Conservation (phyloP, 2,113 vertebrate species). For the Lycaon pictus region DNA sequence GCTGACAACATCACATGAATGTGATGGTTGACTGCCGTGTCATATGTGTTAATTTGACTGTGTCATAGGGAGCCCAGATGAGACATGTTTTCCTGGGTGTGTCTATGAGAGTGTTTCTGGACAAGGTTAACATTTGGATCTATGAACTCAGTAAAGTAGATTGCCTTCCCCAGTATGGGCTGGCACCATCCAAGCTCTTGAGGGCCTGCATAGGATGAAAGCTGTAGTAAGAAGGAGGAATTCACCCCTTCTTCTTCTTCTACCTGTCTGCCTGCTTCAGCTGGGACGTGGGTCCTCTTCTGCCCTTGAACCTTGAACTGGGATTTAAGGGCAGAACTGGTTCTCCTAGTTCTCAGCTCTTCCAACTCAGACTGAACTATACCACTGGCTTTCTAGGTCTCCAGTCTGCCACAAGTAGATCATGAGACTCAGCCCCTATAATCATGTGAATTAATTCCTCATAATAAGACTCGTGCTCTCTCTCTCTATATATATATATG, state of each 20-base stretch:
- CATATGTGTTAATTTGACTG: background rate
- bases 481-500: too few relatives aligned
- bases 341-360: background rate
- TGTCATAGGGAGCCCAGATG: background rate
- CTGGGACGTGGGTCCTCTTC: background rate
- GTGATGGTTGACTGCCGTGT: background rate
- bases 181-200: background rate
- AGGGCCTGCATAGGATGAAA: background rate
- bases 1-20: background rate
- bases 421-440: background rate
- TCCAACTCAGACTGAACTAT: background rate
- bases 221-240: background rate
- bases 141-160: background rate
- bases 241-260: background rate
- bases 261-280: background rate
- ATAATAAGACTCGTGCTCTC: background rate
- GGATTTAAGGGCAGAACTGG: background rate
- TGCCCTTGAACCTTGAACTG: background rate
- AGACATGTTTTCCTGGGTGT: background rate
- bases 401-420: background rate
- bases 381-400: background rate
- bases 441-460: background rate
- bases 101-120: background rate
- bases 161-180: background rate
- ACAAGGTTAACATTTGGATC: background rate